Conservation (phyloP, 2,888 invertebrate genomes). For the Calameuta pallipes region DNA sequence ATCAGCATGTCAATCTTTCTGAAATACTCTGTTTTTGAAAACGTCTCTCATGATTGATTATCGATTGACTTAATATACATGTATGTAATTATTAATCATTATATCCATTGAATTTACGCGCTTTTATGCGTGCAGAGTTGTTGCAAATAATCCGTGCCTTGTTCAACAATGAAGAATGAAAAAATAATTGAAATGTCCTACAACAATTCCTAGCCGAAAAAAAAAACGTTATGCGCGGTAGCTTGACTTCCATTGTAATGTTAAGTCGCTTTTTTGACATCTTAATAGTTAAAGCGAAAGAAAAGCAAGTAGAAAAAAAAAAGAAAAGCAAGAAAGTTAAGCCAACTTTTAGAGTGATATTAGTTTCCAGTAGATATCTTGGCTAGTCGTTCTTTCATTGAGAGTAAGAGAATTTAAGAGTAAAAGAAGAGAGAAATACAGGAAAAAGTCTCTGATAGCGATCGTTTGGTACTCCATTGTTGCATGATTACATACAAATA, state of each 20-base stretch:
- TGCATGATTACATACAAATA: not conserved
- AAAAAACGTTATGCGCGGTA: not conserved
- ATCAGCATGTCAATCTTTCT: not conserved
- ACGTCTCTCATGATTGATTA: not conserved
- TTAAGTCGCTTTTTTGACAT: not conserved
- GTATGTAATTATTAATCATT: not conserved
- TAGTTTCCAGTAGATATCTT: not conserved
- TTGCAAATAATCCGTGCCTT: not conserved
- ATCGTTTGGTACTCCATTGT: not conserved
- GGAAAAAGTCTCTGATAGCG: not conserved
- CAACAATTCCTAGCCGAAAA: not conserved
- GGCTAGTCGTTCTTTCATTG: not conserved
- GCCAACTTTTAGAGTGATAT: not conserved
- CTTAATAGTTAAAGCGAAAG: not conserved
- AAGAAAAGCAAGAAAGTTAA: not conserved
- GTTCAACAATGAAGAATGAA: not conserved
- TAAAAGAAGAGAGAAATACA: not conserved
- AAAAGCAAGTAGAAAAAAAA: not conserved
- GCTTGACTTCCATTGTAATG: not conserved
- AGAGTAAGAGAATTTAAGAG: not conserved
- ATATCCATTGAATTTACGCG: not conserved
- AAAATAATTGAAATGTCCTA: not conserved
- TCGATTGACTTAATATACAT: not conserved
- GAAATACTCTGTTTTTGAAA: not conserved
- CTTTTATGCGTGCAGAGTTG: not conserved